phyloP scores from a whole-genome alignment of 1,140 invertebrate species.

The Drosophila trapezifrons region DNA sequence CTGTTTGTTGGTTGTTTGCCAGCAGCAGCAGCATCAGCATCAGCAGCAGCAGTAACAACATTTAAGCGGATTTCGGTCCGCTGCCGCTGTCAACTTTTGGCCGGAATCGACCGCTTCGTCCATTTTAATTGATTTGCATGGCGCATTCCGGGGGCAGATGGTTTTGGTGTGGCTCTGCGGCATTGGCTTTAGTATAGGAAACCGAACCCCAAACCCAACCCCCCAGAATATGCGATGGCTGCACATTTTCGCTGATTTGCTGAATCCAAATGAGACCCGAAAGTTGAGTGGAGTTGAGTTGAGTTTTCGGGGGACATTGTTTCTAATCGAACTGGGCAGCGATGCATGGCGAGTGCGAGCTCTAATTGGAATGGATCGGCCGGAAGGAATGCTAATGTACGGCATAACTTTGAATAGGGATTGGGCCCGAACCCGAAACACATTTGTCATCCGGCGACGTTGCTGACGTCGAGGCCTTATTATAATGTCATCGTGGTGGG shows the following conservation, averaged over 20 bases:
- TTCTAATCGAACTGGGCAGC: conserved; percentile 34
- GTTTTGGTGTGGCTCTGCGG: conserved; percentile 25
- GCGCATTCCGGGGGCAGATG: conserved; percentile 36
- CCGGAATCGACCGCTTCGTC: conserved; percentile 50
- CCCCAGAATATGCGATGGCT: conserved; percentile 32
- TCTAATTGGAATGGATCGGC: conserved; percentile 52
- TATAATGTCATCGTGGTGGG: conserved; percentile 43
- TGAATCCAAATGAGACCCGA: conserved; percentile 44
- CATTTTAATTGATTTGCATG: conserved; percentile 78
- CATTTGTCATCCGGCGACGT: conserved; percentile 40
- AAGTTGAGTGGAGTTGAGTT: conserved; percentile 16
- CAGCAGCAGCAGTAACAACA: conserved; percentile 40
- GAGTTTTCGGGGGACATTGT: conserved; percentile 11
- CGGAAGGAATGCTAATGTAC: conserved; percentile 47
- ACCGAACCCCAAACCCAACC: too few species aligned
- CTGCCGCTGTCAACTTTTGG: conserved; percentile 72
- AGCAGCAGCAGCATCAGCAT: conserved; percentile 11
- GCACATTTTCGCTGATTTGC: conserved; percentile 49
- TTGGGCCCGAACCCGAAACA: background rate
- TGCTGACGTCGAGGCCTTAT: conserved; percentile 23
- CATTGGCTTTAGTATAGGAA: conserved; percentile 32
- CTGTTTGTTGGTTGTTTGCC: conserved; percentile 58
- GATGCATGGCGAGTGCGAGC: conserved; percentile 33
- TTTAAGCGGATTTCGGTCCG: conserved; percentile 72
- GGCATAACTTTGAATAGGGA: conserved; percentile 31